phyloP scores from a whole-genome alignment of 2,113 vertebrate species.

The Forbesichthys papilliferus region DNA sequence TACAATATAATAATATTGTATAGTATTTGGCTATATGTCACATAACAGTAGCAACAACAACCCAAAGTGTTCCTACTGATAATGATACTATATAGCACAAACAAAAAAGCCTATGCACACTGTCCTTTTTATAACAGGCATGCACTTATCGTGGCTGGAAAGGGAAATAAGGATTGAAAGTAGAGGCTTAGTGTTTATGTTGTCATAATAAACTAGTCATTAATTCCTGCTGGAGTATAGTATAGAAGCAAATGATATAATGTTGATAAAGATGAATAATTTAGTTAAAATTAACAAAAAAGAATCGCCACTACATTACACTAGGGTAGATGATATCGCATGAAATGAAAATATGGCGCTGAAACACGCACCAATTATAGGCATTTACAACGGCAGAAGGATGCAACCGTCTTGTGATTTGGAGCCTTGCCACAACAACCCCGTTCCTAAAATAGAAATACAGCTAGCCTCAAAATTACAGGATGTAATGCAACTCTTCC shows the following conservation, averaged over 20 bases:
- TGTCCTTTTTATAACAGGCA: not conserved
- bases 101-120: no score
- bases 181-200: no score
- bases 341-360: not conserved
- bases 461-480: conserved; percentile 57
- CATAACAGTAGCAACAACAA: no score
- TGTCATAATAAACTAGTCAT: not conserved
- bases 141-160: not conserved
- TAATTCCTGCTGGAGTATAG: not conserved
- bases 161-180: not conserved
- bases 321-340: not conserved
- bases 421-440: conserved; percentile 3
- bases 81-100: no score
- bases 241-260: not conserved
- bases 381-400: not conserved
- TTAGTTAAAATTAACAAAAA: no score
- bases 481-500: conserved; percentile 58
- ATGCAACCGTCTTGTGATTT: conserved; percentile 8
- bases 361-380: not conserved
- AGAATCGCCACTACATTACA: no score
- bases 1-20: not conserved
- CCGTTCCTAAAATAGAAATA: conserved; percentile 20
- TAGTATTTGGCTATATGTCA: not conserved
- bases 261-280: no score
- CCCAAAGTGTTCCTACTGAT: no score